These are phyloP conservation scores for Miltochrista miniata DNA, from an alignment of 2,888 invertebrate genomes.

Conservation along the genomic window DNA sequence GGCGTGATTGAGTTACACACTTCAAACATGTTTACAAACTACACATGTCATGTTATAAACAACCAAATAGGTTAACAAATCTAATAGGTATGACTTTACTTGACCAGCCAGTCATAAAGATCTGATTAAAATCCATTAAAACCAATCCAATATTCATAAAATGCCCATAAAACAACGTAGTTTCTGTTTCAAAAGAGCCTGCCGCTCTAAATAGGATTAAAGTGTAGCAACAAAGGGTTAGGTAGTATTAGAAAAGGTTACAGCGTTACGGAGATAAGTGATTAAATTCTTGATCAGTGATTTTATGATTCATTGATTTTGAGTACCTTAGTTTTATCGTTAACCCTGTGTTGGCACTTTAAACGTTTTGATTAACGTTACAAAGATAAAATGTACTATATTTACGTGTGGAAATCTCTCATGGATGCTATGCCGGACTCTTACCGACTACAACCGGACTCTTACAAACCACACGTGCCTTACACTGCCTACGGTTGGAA, in stretches of 20 bases:
- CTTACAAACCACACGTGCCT: no score
- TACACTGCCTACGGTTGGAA: no score
- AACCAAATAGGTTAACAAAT: no score
- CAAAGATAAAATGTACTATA: not conserved
- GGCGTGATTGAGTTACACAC: no score
- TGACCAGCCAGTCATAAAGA: not conserved
- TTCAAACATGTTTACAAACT: no score
- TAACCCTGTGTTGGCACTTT: not conserved
- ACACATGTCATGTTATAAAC: no score
- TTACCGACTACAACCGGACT: no score
- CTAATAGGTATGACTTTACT: not conserved
- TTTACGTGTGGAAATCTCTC: no score
- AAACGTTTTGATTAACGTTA: not conserved
- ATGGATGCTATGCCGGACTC: no score
- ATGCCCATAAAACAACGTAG: slow-evolving; percentile 17
- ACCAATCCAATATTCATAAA: slow-evolving; percentile 25
- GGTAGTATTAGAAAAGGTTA: slow-evolving; percentile 2
- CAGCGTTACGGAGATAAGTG: not conserved
- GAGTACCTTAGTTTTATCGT: not conserved
- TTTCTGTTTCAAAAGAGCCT: slow-evolving; percentile 15
- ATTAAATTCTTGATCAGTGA: slow-evolving; percentile 16
- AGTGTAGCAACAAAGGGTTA: slow-evolving; percentile 3
- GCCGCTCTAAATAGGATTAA: slow-evolving; percentile 1
- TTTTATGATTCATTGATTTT: slow-evolving; percentile 19
- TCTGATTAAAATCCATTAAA: not conserved